phyloP scores from a whole-genome alignment of 2,888 invertebrate genomes.

The Phaedon cochleariae region DNA sequence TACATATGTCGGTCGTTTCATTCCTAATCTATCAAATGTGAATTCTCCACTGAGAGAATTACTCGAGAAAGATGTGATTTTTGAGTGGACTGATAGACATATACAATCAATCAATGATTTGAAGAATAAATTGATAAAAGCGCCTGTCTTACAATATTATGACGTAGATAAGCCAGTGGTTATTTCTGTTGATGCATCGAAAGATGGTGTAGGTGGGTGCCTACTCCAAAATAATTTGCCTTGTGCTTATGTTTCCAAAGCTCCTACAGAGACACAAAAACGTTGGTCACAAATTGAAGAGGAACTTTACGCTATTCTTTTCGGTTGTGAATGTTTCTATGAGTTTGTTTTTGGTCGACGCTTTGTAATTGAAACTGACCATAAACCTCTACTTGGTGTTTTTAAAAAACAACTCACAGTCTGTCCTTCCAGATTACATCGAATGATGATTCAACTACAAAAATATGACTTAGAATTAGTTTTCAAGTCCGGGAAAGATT shows the following conservation, averaged over 20 bases:
- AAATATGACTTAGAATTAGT: slow-evolving; percentile 29
- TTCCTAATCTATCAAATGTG: slow-evolving; percentile 24
- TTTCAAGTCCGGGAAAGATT: slow-evolving; percentile 31
- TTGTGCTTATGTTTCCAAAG: slow-evolving; percentile 8
- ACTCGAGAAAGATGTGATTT: not conserved
- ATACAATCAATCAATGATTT: not conserved
- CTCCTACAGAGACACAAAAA: no score
- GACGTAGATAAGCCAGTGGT: slow-evolving; percentile 52
- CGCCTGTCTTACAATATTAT: slow-evolving; percentile 11
- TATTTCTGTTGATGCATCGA: slow-evolving; percentile 59
- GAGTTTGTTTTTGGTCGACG: slow-evolving; percentile 38
- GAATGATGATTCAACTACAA: slow-evolving; percentile 27
- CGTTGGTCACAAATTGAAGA: no score
- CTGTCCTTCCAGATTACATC: slow-evolving; percentile 28
- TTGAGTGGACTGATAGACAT: slow-evolving; percentile 3
- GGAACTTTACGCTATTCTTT: slow-evolving; percentile 43
- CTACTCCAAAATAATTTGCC: slow-evolving; percentile 23
- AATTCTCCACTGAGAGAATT: slow-evolving; percentile 15
- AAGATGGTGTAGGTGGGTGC: slow-evolving; percentile 22
- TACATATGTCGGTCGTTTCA: slow-evolving; percentile 28
- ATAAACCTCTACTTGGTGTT: slow-evolving; percentile 31
- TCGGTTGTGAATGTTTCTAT: slow-evolving; percentile 23
- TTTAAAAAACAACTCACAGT: slow-evolving; percentile 27
- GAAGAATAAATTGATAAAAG: not conserved
- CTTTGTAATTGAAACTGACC: slow-evolving; percentile 39